These are phyloP conservation scores for Aporophyla lueneburgensis DNA, from an alignment of 2,888 invertebrate genomes.

Conservation along the genomic window DNA sequence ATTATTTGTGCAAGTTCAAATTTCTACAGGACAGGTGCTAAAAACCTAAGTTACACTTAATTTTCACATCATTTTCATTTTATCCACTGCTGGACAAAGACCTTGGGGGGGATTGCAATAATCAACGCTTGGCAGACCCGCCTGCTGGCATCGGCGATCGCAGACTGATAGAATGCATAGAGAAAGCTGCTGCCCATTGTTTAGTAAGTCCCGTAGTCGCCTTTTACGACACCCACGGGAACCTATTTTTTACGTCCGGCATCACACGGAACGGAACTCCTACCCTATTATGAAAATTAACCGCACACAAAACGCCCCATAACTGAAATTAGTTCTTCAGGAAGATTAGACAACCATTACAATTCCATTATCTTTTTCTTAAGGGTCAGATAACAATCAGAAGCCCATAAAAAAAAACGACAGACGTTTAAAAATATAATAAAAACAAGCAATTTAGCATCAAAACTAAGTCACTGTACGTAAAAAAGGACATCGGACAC, in stretches of 20 bases:
- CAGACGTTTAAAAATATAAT: slow-evolving; percentile 50
- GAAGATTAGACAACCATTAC: slow-evolving; percentile 33
- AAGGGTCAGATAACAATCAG: slow-evolving; percentile 54
- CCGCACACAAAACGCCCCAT: neutral
- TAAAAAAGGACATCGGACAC: slow-evolving; percentile 22
- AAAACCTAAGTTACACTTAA: neutral
- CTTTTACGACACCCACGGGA: too few species aligned
- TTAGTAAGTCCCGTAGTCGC: too few species aligned
- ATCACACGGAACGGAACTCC: neutral
- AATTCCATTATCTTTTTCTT: slow-evolving; percentile 39
- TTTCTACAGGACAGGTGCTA: neutral
- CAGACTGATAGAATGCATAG: too few species aligned
- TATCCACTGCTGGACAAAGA: too few species aligned
- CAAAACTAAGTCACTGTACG: slow-evolving; percentile 43
- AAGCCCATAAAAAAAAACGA: slow-evolving; percentile 38
- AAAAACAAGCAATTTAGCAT: slow-evolving; percentile 46
- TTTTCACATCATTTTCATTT: too few species aligned
- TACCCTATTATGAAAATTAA: neutral
- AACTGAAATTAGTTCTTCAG: slow-evolving; percentile 23
- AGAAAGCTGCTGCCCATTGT: too few species aligned
- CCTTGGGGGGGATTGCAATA: too few species aligned
- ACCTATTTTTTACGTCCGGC: too few species aligned
- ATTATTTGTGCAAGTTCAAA: neutral
- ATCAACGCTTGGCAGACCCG: too few species aligned
- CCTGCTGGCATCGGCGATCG: too few species aligned